A percentile compares a stretch with the other conserved stretches of the same genome.
phyloP scores from a whole-genome alignment of 2,888 invertebrate species.

The Imbricaverruca yamaguchii region DNA sequence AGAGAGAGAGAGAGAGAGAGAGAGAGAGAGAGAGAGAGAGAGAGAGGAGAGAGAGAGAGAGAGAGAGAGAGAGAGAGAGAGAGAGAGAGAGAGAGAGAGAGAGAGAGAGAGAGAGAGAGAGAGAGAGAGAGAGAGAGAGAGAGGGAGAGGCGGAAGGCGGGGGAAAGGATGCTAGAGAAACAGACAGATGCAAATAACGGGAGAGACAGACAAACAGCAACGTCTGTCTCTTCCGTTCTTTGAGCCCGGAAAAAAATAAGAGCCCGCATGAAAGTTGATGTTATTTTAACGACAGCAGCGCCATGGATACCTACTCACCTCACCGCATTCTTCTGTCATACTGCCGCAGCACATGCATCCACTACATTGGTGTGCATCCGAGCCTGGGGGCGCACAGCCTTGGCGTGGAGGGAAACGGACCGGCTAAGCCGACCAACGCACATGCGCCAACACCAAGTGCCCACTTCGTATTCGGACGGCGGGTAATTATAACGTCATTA shows the following conservation, averaged over 20 bases:
- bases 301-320: no score
- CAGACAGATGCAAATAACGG: constrained; percentile 6
- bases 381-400: no score
- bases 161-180: neutral
- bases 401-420: no score
- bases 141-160: neutral
- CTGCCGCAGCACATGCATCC: no score
- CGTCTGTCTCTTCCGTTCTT: no score
- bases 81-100: neutral
- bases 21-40: constrained; percentile 17
- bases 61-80: no score
- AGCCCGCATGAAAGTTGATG: no score
- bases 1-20: neutral
- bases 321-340: no score
- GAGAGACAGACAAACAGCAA: neutral
- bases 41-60: neutral
- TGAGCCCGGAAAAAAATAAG: neutral
- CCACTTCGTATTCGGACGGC: neutral
- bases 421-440: neutral
- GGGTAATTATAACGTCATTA: neutral
- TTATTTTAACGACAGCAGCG: no score
- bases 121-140: neutral
- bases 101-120: neutral
- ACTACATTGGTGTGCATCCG: no score
- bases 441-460: neutral